Base-by-base conservation (phyloP, 2,888 invertebrate genomes). In the Hydrotaea cyrtoneurina region DNA sequence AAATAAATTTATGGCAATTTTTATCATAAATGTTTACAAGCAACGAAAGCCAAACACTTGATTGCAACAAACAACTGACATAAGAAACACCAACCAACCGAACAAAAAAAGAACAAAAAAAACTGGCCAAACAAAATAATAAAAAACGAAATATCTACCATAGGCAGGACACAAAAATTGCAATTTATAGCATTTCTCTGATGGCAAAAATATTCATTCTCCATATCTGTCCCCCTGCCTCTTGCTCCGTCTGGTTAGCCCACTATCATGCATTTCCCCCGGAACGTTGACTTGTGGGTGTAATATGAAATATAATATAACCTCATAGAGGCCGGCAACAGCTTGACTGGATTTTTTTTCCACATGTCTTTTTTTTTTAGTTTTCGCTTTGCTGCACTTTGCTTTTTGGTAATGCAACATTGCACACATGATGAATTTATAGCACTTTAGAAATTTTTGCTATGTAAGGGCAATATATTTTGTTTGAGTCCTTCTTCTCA, bases 401-500 rank as follows among this genome's bases (percentile, higher is more conserved):
- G 23, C 5, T 26, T 59, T 88, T 79, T 82, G 82, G 79, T 69
- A 82, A 80, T 82, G 85, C 85, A 85, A 85, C 90, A 90, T 90
- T 91, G 91, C 90, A 89, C 90, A 91, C 91, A 89, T 91, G 91
- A 91, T 90, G 90, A 91, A 91, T 91, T 91, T 91, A 91, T 91
- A 90, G 91, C 90, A 89, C 88, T 90, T 90, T 91, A 90, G 91
- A 91, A 90, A 88, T 90, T 90, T 88, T 82, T 82, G 79, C 79
- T 73, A 73, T 85, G 78, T 82, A 69, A 69, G 76, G 81, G 85
- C 82, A 85, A 85, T 85, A 85, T 85, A 85, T 85, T 85, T 82
- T 80, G 69, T 62, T 39, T 62, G 66, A 77, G 69, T 62, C 31
- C 31, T 31, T 31, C 31, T 31, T 31, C 31, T 31, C 31, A 36